These are phyloP conservation scores for Phainopepla nitens DNA, from an alignment of 2,113 vertebrate genomes.

Conservation along the genomic window DNA sequence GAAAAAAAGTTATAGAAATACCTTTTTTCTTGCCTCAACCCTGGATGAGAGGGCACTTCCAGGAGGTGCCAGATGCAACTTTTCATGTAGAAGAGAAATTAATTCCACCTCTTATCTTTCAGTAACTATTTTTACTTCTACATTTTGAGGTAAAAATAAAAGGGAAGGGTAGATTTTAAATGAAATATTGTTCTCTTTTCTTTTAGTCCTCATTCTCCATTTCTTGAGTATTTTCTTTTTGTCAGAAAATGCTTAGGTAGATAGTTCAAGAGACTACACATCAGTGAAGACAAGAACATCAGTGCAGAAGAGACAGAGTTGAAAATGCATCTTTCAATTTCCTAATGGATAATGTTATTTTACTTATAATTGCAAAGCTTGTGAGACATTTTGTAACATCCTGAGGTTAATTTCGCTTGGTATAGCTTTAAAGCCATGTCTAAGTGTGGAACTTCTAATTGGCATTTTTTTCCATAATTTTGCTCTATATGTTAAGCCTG, in stretches of 20 bases:
- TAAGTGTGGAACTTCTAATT: neutral
- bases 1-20: neutral
- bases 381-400: neutral
- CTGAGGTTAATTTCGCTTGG: neutral
- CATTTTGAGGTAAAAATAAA: neutral
- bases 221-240: neutral
- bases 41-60: neutral
- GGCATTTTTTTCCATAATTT: neutral
- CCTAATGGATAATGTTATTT: neutral
- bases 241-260: neutral
- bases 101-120: neutral
- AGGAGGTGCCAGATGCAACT: neutral
- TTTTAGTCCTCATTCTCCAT: neutral
- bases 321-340: neutral
- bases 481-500: neutral
- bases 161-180: neutral
- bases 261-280: neutral
- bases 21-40: neutral
- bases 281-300: neutral
- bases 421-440: neutral
- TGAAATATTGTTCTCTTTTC: neutral
- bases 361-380: neutral
- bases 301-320: neutral
- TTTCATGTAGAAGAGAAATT: neutral
- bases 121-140: neutral